These are phyloP conservation scores for Acrocephalus scirpaceus DNA, from an alignment of 2,797 vertebrate species.

Conservation along the genomic window DNA sequence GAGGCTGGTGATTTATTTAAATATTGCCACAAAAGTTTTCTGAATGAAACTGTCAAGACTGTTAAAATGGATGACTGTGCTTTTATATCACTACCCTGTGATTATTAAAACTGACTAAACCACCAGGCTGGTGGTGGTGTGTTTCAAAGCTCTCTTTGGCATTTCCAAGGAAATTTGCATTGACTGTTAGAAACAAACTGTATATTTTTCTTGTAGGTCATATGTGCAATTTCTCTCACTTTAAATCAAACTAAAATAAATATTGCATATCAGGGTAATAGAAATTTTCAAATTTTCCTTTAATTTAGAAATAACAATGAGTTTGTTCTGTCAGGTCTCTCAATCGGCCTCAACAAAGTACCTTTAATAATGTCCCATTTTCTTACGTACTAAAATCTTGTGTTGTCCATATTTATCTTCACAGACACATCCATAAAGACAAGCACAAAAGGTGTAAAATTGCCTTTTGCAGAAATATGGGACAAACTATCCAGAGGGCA, in stretches of 20 bases:
- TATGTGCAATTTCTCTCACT: background rate
- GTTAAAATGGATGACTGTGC: background rate
- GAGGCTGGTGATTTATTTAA: background rate
- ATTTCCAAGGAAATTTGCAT: background rate
- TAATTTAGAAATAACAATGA: background rate
- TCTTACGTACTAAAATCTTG: background rate
- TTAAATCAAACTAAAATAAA: background rate
- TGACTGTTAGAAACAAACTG: background rate
- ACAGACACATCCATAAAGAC: background rate
- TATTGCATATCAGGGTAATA: background rate
- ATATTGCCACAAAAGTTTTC: background rate
- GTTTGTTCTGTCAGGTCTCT: background rate
- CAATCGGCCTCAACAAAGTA: background rate
- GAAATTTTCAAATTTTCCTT: background rate
- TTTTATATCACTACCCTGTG: background rate
- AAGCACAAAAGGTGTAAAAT: background rate
- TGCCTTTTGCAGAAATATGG: background rate
- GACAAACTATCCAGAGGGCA: background rate
- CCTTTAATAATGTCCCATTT: background rate
- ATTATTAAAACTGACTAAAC: background rate
- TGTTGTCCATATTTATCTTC: background rate
- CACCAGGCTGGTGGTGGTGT: background rate
- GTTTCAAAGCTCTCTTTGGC: background rate
- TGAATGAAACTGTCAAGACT: background rate
- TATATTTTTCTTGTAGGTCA: background rate